Percentiles rank a stretch among this genome's conserved stretches.
These are phyloP conservation scores for Caenorhabditis sulstoni DNA, from an alignment of 2,888 invertebrate genomes.

Conservation along the genomic window DNA sequence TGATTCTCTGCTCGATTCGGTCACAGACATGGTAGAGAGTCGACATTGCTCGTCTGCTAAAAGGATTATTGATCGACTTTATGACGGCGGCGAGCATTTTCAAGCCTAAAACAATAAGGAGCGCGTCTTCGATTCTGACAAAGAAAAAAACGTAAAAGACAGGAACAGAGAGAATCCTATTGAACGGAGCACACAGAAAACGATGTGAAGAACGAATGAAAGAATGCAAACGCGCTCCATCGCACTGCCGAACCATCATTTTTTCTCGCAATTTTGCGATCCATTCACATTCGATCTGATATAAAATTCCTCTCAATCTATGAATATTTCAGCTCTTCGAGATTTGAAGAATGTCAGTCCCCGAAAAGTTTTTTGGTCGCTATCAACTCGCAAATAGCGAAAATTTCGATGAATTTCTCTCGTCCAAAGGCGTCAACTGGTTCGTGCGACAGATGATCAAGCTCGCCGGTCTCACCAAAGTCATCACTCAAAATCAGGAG, in stretches of 20 bases:
- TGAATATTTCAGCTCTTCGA: not conserved
- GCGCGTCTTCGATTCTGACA: too few relatives aligned
- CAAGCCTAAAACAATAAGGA: not conserved
- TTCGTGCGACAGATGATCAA: conserved; percentile 75
- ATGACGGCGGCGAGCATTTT: conserved; percentile 20
- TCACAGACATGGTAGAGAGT: conserved; percentile 41
- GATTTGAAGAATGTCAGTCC: conserved; percentile 57
- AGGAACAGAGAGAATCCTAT: too few relatives aligned
- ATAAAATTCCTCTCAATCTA: too few relatives aligned
- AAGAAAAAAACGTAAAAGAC: too few relatives aligned
- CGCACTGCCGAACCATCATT: not conserved
- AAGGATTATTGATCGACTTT: conserved; percentile 35
- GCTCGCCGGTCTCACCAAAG: conserved; percentile 76
- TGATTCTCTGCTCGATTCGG: conserved; percentile 59
- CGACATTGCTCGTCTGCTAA: conserved; percentile 44
- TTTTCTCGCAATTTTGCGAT: too few relatives aligned
- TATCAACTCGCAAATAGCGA: conserved; percentile 77
- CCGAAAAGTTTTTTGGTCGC: conserved; percentile 75
- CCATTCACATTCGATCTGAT: too few relatives aligned
- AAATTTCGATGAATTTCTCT: conserved; percentile 79
- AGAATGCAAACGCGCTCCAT: conserved; percentile 27
- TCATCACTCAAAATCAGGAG: conserved; percentile 60
- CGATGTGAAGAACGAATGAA: not conserved
- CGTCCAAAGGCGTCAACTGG: conserved; percentile 75
- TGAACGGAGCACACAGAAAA: too few relatives aligned